These are phyloP conservation scores for Dermolepida albohirtum DNA, from an alignment of 2,888 invertebrate species.

Conservation along the genomic window DNA sequence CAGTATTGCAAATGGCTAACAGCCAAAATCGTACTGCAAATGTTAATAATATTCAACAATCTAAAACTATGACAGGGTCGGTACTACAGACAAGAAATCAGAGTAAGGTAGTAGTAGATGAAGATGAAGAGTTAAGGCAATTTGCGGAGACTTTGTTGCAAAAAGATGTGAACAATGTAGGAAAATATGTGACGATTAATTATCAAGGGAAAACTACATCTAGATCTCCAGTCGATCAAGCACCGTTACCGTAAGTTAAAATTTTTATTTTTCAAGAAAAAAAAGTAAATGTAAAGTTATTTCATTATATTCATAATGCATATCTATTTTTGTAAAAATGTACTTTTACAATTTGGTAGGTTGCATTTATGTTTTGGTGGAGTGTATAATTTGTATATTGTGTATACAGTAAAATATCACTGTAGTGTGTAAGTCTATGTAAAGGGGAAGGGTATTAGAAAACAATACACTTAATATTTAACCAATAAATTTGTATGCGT, in stretches of 20 bases:
- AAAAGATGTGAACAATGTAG: conserved; percentile 81
- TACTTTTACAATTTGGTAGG: no score
- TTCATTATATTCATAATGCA: no score
- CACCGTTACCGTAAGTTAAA: conserved; percentile 77
- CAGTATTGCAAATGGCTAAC: neutral
- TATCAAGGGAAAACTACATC: conserved; percentile 81
- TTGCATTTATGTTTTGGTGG: no score
- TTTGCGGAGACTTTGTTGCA: conserved; percentile 78
- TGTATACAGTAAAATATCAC: no score
- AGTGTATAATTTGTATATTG: no score
- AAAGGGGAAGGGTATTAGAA: no score
- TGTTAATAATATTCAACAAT: conserved; percentile 22
- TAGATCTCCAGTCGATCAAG: conserved; percentile 76
- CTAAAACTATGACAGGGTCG: conserved; percentile 19
- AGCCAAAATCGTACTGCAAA: conserved; percentile 9
- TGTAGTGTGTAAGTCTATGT: no score
- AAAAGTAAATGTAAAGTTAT: neutral
- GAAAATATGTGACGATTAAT: conserved; percentile 76
- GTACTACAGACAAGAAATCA: neutral
- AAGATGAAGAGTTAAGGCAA: conserved; percentile 67
- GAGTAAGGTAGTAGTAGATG: conserved; percentile 44
- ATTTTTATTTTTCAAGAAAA: conserved; percentile 3
- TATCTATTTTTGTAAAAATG: no score
- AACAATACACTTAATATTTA: no score
- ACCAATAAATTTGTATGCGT: no score